Evolutionary conservation across 2,113 vertebrate species (phyloP).

Genomic region (Tapirus terrestris): DNA sequence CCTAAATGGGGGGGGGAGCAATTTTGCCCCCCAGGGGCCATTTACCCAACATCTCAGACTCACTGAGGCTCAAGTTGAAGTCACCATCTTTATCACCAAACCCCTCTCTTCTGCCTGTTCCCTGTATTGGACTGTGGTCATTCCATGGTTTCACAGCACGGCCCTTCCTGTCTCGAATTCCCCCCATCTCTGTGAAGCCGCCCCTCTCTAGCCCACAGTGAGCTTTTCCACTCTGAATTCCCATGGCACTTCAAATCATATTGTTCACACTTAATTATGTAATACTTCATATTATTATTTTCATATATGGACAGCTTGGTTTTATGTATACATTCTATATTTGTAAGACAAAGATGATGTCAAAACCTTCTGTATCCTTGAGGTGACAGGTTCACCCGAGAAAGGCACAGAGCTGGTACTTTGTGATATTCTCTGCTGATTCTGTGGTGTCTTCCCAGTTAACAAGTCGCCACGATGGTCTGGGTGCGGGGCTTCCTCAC

Average conservation of each 20-base stretch:
- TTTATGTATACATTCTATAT: neutral
- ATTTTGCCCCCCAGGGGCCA: neutral
- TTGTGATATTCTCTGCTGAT: neutral
- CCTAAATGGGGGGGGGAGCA: rapidly evolving
- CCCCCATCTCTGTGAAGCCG: neutral
- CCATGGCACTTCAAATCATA: neutral
- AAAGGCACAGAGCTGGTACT: neutral
- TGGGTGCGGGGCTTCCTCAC: neutral
- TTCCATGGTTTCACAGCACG: neutral
- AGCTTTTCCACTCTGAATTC: neutral
- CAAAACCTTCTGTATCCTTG: neutral
- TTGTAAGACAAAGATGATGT: neutral
- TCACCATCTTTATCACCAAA: neutral
- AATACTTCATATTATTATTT: neutral
- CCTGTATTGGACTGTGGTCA: neutral
- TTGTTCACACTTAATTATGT: neutral
- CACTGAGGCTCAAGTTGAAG: neutral
- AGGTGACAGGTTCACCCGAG: neutral
- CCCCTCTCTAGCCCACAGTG: neutral
- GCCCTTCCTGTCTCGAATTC: neutral
- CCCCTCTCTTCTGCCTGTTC: neutral
- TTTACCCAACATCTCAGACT: neutral
- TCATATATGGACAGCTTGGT: neutral
- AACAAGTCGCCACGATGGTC: neutral
- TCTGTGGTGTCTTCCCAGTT: neutral